Conservation (phyloP, 2,888 invertebrate genomes). For the Silvanus unidentatus region DNA sequence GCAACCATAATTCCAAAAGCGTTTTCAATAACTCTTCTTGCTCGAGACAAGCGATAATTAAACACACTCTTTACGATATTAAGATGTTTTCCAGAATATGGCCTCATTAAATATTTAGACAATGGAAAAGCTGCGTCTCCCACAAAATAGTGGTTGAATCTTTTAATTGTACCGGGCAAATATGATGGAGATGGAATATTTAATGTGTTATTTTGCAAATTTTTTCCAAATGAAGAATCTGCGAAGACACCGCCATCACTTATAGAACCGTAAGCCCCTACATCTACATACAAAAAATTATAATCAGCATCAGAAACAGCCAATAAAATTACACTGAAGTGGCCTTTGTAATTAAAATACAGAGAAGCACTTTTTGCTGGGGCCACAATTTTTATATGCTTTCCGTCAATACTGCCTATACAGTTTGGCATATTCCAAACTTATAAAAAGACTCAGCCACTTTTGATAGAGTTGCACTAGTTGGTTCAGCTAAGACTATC, state of each 20-base stretch:
- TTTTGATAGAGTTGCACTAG: no score
- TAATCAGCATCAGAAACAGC: constrained; percentile 5
- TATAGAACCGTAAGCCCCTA: constrained; percentile 5
- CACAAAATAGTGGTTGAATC: background rate
- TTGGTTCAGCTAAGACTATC: no score
- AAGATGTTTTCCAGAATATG: constrained; percentile 11
- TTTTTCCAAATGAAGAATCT: constrained; percentile 1
- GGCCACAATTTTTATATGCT: background rate
- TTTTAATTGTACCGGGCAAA: no score
- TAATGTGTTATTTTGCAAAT: background rate
- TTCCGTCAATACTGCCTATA: no score
- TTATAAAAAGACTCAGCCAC: no score
- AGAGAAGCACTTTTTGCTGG: constrained; percentile 6
- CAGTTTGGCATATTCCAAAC: no score
- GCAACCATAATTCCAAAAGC: constrained; percentile 17
- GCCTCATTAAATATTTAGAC: constrained; percentile 11
- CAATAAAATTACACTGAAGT: constrained; percentile 6
- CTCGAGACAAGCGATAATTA: constrained; percentile 15
- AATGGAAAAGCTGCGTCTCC: constrained; percentile 19
- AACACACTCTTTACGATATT: constrained; percentile 11
- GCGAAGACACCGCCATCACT: constrained; percentile 5
- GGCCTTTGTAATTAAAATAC: constrained; percentile 10
- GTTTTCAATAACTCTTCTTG: constrained; percentile 18
- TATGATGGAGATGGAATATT: no score
- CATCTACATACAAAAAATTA: constrained; percentile 6